These are phyloP conservation scores for Actinernus sp. DNA, from an alignment of 92 coral and sea anemone species.

Conservation along the genomic window DNA sequence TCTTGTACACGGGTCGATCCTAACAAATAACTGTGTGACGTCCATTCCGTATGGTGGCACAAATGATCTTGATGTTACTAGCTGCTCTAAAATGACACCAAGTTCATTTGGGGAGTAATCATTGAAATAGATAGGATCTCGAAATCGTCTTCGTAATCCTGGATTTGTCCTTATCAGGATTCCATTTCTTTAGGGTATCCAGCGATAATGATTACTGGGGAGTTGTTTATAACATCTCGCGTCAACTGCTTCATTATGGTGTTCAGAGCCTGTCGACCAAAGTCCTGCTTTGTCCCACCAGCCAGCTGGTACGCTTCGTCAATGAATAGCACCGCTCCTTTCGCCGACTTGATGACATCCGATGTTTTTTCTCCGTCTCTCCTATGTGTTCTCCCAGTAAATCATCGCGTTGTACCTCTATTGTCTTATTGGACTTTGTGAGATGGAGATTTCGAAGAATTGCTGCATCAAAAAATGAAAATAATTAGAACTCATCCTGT, in stretches of 20 bases:
- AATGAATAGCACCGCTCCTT: not conserved
- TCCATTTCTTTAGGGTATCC: not conserved
- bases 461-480: not conserved
- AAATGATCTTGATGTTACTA: too few relatives aligned
- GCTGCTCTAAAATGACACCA: too few relatives aligned
- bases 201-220: slow-evolving; percentile 4
- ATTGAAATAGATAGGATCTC: not conserved
- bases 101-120: slow-evolving; percentile 2
- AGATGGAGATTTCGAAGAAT: not conserved
- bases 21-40: too few relatives aligned
- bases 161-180: not conserved
- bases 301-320: slow-evolving; percentile 2
- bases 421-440: not conserved
- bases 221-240: not conserved
- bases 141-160: slow-evolving; percentile 1
- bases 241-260: slow-evolving; percentile 7
- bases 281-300: too few relatives aligned
- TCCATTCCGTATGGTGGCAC: too few relatives aligned
- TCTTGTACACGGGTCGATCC: too few relatives aligned
- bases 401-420: slow-evolving; percentile 1
- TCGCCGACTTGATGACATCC: not conserved
- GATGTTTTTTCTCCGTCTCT: slow-evolving; percentile 1
- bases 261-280: slow-evolving; percentile 2
- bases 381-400: not conserved
- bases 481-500: too few relatives aligned